Conservation (phyloP, 2,888 invertebrate species). For the Leistus spinibarbis region DNA sequence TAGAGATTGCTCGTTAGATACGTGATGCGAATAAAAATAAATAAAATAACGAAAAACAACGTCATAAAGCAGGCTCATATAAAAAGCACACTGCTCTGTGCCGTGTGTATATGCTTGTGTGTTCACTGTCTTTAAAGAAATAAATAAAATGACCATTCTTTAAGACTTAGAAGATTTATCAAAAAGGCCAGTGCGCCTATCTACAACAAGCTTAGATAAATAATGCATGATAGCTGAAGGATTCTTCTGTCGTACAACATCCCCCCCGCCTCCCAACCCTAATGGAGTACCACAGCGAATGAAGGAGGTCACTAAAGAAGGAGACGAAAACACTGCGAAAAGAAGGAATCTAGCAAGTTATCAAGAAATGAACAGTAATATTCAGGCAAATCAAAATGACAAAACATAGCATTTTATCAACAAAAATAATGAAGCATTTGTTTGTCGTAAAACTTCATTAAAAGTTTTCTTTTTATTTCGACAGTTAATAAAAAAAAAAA, state of each 20-base stretch:
- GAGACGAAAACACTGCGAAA: background rate
- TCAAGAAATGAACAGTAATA: background rate
- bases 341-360: background rate
- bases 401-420: background rate
- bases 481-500: background rate
- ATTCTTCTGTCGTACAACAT: background rate
- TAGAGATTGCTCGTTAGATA: constrained; percentile 19
- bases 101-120: background rate
- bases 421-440: background rate
- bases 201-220: constrained; percentile 1
- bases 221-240: constrained; percentile 7
- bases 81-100: background rate
- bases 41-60: constrained; percentile 1
- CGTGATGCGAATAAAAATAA: constrained; percentile 14
- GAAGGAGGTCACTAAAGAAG: background rate
- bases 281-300: background rate
- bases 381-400: background rate
- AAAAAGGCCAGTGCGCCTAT: background rate
- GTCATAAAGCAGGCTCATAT: background rate
- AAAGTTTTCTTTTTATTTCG: background rate
- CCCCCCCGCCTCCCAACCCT: background rate
- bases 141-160: constrained; percentile 21
- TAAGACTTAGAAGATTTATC: constrained; percentile 20
- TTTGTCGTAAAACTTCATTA: background rate
- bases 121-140: constrained; percentile 17